phyloP scores from a whole-genome alignment of 2,113 vertebrate species.

The Acinonyx jubatus region DNA sequence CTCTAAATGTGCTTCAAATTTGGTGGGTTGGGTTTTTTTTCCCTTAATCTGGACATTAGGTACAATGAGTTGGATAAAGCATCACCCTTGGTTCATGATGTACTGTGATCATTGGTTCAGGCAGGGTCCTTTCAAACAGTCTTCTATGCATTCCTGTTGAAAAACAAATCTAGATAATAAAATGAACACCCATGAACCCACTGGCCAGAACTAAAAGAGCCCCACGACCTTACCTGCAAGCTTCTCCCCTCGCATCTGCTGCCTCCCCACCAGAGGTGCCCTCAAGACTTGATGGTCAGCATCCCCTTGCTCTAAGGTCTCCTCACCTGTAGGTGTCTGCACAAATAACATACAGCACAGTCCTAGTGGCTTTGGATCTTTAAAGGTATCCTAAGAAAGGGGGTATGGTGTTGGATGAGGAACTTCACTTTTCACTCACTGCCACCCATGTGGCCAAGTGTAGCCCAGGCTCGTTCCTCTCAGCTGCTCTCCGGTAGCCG shows the following conservation, averaged over 20 bases:
- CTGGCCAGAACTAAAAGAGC: neutral
- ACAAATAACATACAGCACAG: neutral
- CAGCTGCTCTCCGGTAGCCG: neutral
- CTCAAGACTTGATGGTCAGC: neutral
- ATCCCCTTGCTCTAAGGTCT: neutral
- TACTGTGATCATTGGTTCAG: neutral
- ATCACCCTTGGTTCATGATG: neutral
- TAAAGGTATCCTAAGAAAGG: neutral
- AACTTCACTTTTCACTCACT: neutral
- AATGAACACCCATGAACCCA: neutral
- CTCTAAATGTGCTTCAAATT: neutral
- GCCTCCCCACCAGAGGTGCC: neutral
- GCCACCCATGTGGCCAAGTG: rapidly evolving
- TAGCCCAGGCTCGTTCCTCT: neutral
- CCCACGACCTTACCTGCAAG: neutral
- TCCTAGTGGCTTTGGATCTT: neutral
- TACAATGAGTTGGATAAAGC: neutral
- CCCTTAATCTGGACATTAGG: neutral
- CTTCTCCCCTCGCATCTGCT: neutral
- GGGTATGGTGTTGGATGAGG: neutral
- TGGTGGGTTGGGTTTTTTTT: neutral
- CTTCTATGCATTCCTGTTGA: neutral
- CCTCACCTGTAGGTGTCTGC: rapidly evolving
- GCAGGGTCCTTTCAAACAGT: neutral
- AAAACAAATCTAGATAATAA: neutral